Conservation (phyloP, 2,113 vertebrate species). For the Cichladusa arquata region DNA sequence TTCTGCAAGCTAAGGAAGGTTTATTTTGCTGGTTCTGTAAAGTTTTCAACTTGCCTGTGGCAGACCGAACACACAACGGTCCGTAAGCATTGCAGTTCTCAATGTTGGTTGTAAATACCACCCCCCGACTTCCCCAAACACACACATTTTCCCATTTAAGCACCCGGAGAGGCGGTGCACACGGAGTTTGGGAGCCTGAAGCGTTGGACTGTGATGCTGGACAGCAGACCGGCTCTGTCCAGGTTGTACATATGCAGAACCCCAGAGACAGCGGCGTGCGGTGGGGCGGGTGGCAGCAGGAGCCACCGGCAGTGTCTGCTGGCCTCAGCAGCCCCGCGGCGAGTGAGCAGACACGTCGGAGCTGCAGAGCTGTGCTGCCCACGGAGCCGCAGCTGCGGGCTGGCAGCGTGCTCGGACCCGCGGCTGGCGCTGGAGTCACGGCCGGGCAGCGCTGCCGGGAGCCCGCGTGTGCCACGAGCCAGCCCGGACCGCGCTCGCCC, state of each 20-base stretch:
- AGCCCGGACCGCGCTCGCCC: fast-evolving
- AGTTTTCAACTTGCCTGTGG: neutral
- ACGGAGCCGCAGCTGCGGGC: neutral
- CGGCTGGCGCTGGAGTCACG: neutral
- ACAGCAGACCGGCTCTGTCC: too few relatives aligned
- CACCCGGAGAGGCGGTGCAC: neutral
- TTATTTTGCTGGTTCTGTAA: neutral
- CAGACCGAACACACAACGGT: neutral
- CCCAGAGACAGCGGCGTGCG: too few relatives aligned
- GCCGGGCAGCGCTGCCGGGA: neutral
- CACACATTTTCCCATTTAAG: too few relatives aligned
- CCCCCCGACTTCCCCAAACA: neutral
- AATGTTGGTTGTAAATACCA: neutral
- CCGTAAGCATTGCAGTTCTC: neutral
- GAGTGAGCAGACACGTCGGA: too few relatives aligned
- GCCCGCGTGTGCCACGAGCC: neutral
- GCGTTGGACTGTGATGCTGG: neutral
- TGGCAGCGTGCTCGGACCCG: neutral
- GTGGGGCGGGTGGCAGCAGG: neutral
- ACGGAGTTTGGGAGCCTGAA: fast-evolving
- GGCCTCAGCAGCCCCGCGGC: neutral
- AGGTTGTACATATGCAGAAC: neutral
- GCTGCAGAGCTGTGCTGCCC: neutral
- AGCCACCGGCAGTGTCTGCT: fast-evolving
- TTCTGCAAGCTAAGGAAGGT: neutral